phyloP scores from a whole-genome alignment of 2,888 invertebrate genomes.

The Scotopteryx bipunctaria region DNA sequence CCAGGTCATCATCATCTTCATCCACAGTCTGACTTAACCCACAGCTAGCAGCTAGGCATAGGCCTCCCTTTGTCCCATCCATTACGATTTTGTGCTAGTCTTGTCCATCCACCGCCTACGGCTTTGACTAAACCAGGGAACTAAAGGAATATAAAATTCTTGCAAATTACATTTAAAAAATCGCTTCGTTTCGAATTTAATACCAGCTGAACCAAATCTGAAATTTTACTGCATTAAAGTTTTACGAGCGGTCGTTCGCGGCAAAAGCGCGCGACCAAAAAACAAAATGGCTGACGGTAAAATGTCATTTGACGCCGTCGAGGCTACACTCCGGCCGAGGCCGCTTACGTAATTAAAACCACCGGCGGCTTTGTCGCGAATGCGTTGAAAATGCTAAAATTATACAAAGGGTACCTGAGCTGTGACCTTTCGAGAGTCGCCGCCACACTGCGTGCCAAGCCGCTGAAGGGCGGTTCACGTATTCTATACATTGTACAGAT shows the following conservation, averaged over 20 bases:
- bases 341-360: constrained; percentile 50
- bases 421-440: constrained; percentile 25
- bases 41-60: no score
- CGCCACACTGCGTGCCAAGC: not conserved
- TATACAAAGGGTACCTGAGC: constrained; percentile 31
- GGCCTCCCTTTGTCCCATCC: no score
- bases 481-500: no score
- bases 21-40: no score
- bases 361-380: constrained; percentile 47
- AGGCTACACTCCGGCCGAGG: constrained; percentile 30
- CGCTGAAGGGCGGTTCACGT: no score
- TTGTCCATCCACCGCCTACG: no score
- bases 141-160: constrained; percentile 4
- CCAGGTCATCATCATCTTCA: no score
- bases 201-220: constrained; percentile 69
- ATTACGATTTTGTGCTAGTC: no score
- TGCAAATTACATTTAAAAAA: constrained; percentile 65
- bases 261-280: constrained; percentile 69
- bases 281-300: constrained; percentile 63
- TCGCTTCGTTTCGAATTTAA: constrained; percentile 80
- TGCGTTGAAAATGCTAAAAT: constrained; percentile 41
- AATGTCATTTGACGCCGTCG: constrained; percentile 65
- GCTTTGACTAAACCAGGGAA: no score
- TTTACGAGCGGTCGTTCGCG: constrained; percentile 62
- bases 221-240: constrained; percentile 80